Percentiles rank a stretch among this genome's conserved stretches.
Evolutionary conservation across 2,888 invertebrate species (phyloP).

Genomic region (Cephus rjabovi): DNA sequence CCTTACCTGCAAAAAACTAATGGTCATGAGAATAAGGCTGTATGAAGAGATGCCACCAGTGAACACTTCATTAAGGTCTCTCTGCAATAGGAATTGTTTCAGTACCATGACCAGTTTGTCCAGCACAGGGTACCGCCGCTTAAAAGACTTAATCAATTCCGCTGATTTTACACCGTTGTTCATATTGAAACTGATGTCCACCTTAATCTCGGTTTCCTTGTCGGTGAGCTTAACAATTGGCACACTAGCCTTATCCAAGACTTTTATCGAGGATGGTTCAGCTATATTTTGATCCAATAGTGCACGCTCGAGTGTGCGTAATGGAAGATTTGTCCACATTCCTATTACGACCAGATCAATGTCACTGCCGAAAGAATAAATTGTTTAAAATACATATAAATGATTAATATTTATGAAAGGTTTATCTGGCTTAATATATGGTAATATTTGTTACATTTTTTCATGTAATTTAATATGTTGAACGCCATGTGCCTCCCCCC

Average conservation of each 20-base stretch:
- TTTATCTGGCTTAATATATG: not conserved
- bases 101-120: constrained; percentile 96
- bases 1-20: constrained; percentile 89
- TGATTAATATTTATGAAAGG: not conserved
- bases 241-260: constrained; percentile 97
- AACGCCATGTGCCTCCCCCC: too few species aligned
- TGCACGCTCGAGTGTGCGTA: constrained; percentile 91
- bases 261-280: constrained; percentile 90
- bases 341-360: constrained; percentile 75
- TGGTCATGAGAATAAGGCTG: constrained; percentile 97
- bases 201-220: constrained; percentile 85
- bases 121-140: constrained; percentile 88
- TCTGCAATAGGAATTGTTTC: constrained; percentile 97
- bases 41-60: constrained; percentile 99
- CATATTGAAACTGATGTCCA: constrained; percentile 99
- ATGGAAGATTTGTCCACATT: constrained; percentile 91
- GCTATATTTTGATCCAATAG: constrained; percentile 91
- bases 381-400: not conserved
- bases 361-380: constrained; percentile 68
- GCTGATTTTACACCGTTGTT: constrained; percentile 97
- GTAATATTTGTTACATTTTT: too few species aligned
- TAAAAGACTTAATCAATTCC: constrained; percentile 92
- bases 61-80: constrained; percentile 99
- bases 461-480: too few species aligned
- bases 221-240: constrained; percentile 99